Evolutionary conservation across 2,888 invertebrate genomes (phyloP).

Genomic region (Drosophila nr. perissopoda): DNA sequence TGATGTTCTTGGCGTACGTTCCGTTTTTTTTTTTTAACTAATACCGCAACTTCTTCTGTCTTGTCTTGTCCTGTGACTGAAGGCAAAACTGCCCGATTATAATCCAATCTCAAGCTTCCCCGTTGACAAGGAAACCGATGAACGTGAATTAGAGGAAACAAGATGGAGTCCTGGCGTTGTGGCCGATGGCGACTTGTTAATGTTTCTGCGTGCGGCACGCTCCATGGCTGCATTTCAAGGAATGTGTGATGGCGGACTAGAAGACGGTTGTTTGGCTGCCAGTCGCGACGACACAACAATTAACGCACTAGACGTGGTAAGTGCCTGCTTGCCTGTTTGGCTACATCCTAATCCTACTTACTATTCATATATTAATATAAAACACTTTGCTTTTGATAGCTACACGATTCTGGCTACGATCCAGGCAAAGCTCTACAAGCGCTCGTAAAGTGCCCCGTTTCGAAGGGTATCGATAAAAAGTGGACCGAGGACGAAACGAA

Average conservation of each 20-base stretch:
- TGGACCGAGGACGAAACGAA: slow-evolving; percentile 99
- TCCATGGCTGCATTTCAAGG: slow-evolving; percentile 99
- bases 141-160: slow-evolving; percentile 90
- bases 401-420: slow-evolving; percentile 98
- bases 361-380: neutral
- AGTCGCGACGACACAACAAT: slow-evolving; percentile 98
- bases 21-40: slow-evolving; percentile 66
- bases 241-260: slow-evolving; percentile 99
- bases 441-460: slow-evolving; percentile 97
- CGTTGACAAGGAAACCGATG: slow-evolving; percentile 85
- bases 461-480: slow-evolving; percentile 98
- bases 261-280: slow-evolving; percentile 98
- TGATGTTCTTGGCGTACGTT: slow-evolving; percentile 54
- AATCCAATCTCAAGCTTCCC: slow-evolving; percentile 86
- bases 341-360: slow-evolving; percentile 81
- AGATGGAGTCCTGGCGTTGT: slow-evolving; percentile 97
- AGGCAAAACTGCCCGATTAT: slow-evolving; percentile 86
- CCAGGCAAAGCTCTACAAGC: slow-evolving; percentile 98
- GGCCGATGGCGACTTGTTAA: slow-evolving; percentile 96
- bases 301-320: slow-evolving; percentile 96
- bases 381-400: slow-evolving; percentile 85
- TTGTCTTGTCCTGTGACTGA: slow-evolving; percentile 78
- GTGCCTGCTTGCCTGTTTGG: slow-evolving; percentile 86
- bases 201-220: slow-evolving; percentile 98
- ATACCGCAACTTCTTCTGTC: slow-evolving; percentile 74